These are phyloP conservation scores for Heliothis peltigera DNA, from an alignment of 2,888 invertebrate species.

Conservation along the genomic window DNA sequence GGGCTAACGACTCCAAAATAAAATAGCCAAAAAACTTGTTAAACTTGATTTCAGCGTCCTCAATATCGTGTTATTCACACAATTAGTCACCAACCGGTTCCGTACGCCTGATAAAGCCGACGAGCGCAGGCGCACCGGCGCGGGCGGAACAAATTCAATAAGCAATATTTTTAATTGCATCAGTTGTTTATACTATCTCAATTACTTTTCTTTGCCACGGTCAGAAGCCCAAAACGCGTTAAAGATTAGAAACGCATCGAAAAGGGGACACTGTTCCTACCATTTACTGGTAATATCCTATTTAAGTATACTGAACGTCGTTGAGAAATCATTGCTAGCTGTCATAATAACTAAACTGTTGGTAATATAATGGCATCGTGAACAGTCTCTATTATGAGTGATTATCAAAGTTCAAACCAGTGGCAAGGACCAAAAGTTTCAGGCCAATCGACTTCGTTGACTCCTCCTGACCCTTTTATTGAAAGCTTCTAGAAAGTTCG, in stretches of 20 bases:
- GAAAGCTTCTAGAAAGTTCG: conserved; percentile 76
- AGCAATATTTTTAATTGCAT: conserved; percentile 38
- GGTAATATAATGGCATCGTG: conserved; percentile 29
- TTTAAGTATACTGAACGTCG: background rate
- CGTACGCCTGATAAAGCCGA: conserved; percentile 29
- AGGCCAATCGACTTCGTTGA: conserved; percentile 72
- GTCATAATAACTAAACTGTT: conserved; percentile 18
- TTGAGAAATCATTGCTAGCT: conserved; percentile 35
- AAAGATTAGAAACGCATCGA: background rate
- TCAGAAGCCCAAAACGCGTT: conserved; percentile 4
- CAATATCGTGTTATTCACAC: conserved; percentile 61
- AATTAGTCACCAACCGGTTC: conserved; percentile 62
- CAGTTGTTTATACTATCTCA: conserved; percentile 11
- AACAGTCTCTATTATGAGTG: conserved; percentile 57
- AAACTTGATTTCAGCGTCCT: conserved; percentile 65
- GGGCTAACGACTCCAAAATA: conserved; percentile 46
- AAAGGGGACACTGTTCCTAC: background rate
- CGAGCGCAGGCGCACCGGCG: conserved; percentile 36
- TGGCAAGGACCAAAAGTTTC: conserved; percentile 72
- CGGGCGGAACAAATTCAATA: conserved; percentile 40
- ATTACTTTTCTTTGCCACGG: conserved; percentile 12
- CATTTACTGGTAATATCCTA: background rate
- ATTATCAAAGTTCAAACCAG: conserved; percentile 70
- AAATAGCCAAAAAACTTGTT: conserved; percentile 57
- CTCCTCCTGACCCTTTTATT: conserved; percentile 72